Evolutionary conservation across 2,797 vertebrate genomes (phyloP), one percentile per base, ranked within the genome.

Genomic region (Naso thynnoides): DNA sequence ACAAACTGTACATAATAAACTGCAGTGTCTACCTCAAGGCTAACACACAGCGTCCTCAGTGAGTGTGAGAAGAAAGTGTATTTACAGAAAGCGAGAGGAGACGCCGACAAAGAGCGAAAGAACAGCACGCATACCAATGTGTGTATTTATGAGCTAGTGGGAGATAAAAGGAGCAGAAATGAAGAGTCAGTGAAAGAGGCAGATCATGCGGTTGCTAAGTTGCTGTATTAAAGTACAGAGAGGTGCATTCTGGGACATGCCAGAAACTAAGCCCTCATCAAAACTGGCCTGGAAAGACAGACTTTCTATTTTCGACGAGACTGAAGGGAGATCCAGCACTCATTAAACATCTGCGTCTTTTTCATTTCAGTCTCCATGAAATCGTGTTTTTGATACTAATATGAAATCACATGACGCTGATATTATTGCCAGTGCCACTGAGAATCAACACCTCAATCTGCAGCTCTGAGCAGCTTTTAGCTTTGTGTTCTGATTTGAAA

Each of bases 161-260:
- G 67, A 88, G 87, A 86, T 86, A 76, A 82, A 85, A 81, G 79
- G 19, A 39, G 62, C 5, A 73, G 68, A 57, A 78, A 75, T n/a
- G 75, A 79, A 39, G 71, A 82, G 73, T 62, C 71, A 27, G 69
- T 65, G 65, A 55, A 61, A 72, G 64, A 81, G 33, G 66, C 26
- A 81, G 81, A 84, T 80, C 73, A 33, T 1, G 23, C 69, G 2
- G 65, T 47, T 13, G 16, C 81, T 70, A 63, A 80, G 68, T 69
- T 44, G 8, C 38, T 6, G 27, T 29, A 47, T 84, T 60, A 65
- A 61, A 70, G 56, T 26, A 50, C 29, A 33, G 77, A 80, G 62
- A 2, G 67, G 87, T 77, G 86, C 85, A 84, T 85, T 86, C 85
- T 78, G 86, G 86, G 86, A 88, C 75, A 69, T 31, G 26, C 1